Evolutionary conservation across 1,140 invertebrate genomes (phyloP), one percentile per base, ranked within the genome.

Genomic region (Saccostrea glomerata): DNA sequence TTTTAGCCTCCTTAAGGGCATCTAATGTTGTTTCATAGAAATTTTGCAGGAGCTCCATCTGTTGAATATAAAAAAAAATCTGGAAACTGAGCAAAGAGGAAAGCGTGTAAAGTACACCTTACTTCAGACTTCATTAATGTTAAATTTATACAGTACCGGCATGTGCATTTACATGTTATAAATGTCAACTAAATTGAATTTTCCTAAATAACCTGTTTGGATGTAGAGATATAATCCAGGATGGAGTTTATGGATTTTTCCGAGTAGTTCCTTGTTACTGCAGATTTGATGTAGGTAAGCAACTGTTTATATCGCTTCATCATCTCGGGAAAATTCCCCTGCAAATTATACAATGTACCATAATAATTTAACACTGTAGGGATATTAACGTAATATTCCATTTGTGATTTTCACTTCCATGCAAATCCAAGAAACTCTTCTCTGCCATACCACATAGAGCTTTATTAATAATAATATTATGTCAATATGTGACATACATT

Each of bases 241-340:
- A 99, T 99, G 23, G 99, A 99, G 95, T 99, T 99, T 90, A 99
- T 99, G 40, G 98, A 99, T 94, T 99, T 99, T 95, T 99, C 99
- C 86, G 99, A 99, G 94, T 99, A 99, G 95, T 99, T 99, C 93
- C 99, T 97, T 11, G 99, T 99, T 30, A 99, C 99, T 82, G 99
- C 98, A 95, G 98, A 99, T 95, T 99, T 99, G 82, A 99, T 99
- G 94, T 99, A 99, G 1, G 98, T 99, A 82, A 99, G 96, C 66
- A 99, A 96, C 95, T 99, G 98, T 94, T 99, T 99, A 94, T 99
- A 99, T 86, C 98, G 96, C 2, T 96, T 96, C 98, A 99, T 99
- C 99, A 99, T 99, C 95, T 99, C 98, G 91, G 97, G 97, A 94
- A 98, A 99, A 95, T 99, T 98, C 82, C 96, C 96, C 98, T 99